A percentile compares a stretch with the other conserved stretches of the same genome.
Evolutionary conservation across 2,113 vertebrate genomes (phyloP).

Genomic region (Alexandromys fortis): DNA sequence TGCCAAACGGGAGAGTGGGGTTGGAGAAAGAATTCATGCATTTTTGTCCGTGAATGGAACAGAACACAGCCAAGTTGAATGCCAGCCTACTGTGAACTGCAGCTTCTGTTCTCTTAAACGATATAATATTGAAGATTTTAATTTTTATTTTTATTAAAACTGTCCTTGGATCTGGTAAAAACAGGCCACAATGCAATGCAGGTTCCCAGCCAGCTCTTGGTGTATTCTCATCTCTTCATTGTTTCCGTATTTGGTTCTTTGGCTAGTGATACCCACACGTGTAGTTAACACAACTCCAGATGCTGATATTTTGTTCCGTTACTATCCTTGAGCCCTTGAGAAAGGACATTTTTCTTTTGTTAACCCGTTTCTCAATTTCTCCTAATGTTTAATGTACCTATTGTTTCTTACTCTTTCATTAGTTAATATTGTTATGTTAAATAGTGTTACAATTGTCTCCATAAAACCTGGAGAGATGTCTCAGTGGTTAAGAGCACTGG

Average conservation of each 20-base stretch:
- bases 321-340: neutral
- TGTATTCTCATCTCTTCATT: neutral
- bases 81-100: neutral
- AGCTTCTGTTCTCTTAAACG: neutral
- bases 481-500: neutral
- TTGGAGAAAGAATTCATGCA: neutral
- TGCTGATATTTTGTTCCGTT: neutral
- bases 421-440: neutral
- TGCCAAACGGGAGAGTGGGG: neutral
- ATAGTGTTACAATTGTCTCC: neutral
- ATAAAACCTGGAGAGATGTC: neutral
- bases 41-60: neutral
- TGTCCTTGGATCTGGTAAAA: neutral
- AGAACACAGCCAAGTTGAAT: neutral
- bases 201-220: neutral
- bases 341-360: conserved; percentile 1
- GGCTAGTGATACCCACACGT: neutral
- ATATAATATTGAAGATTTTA: conserved; percentile 20
- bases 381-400: neutral
- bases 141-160: conserved; percentile 51
- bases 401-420: conserved; percentile 18
- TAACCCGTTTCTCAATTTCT: neutral
- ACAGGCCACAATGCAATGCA: neutral
- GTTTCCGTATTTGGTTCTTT: conserved; percentile 27
- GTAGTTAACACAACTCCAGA: neutral